Evolutionary conservation across 2,797 vertebrate genomes (phyloP).

Genomic region (Sciurus carolinensis): DNA sequence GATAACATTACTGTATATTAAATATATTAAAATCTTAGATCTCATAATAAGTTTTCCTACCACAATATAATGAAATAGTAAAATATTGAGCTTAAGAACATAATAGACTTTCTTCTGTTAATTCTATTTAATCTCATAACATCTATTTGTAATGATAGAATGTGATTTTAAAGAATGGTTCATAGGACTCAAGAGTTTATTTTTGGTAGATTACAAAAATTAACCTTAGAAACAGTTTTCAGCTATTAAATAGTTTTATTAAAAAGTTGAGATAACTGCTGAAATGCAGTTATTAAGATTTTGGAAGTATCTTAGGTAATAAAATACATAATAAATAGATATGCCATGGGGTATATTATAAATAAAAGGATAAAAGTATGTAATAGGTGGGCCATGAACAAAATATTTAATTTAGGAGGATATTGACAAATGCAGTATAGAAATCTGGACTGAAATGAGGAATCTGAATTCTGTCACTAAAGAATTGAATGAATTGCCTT

Average conservation of each 20-base stretch:
- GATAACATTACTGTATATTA: neutral
- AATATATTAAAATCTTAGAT: neutral
- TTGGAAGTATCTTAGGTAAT: neutral
- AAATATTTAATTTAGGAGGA: neutral
- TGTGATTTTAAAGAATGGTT: neutral
- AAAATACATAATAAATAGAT: neutral
- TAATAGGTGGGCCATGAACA: neutral
- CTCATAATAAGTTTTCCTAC: neutral
- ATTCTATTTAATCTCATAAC: neutral
- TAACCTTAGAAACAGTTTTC: constrained; percentile 36
- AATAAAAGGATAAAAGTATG: neutral
- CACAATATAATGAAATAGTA: neutral
- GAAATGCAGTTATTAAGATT: constrained; percentile 7
- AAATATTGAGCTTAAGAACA: neutral
- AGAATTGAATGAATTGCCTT: neutral
- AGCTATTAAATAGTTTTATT: neutral
- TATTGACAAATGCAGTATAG: neutral
- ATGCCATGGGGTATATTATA: neutral
- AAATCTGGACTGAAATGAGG: neutral
- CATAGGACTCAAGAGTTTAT: neutral
- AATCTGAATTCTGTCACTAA: neutral
- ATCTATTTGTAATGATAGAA: neutral
- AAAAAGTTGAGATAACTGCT: neutral
- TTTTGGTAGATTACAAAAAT: neutral
- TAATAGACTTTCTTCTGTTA: neutral